These are phyloP conservation scores for Chromis chromis DNA, from an alignment of 2,797 vertebrate genomes.

Conservation along the genomic window DNA sequence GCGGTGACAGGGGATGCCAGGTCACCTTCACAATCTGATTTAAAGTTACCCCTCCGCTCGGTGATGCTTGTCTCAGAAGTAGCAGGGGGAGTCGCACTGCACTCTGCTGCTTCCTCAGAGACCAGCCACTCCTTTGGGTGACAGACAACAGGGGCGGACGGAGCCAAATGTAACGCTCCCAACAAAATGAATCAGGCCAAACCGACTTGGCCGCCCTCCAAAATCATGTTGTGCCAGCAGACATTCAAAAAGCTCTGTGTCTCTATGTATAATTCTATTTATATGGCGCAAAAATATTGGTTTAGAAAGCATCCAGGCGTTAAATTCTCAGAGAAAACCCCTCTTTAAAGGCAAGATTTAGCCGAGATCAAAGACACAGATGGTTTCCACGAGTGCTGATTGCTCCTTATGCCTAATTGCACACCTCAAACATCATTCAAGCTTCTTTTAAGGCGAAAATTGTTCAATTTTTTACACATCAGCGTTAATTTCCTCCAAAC, in stretches of 20 bases:
- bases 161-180: conserved; percentile 22
- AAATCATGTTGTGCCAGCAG: not conserved
- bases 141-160: conserved; percentile 43
- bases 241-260: not conserved
- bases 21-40: conserved; percentile 60
- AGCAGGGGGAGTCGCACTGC: conserved; percentile 14
- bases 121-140: conserved; percentile 17
- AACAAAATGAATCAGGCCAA: conserved; percentile 21
- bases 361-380: conserved; percentile 47
- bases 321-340: not conserved
- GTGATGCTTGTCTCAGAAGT: conserved; percentile 12
- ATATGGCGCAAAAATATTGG: conserved; percentile 8
- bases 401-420: conserved; percentile 27
- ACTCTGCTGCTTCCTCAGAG: conserved; percentile 45
- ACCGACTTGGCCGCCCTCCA: conserved; percentile 29
- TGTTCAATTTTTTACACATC: conserved; percentile 11
- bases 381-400: conserved; percentile 27
- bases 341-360: not conserved
- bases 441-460: conserved; percentile 21
- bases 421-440: conserved; percentile 30
- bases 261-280: not conserved
- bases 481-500: conserved; percentile 27
- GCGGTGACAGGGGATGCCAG: conserved; percentile 16
- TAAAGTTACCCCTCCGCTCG: conserved; percentile 33
- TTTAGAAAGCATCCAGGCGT: not conserved